A percentile compares a stretch with the other conserved stretches of the same genome.
Conservation (phyloP, 2,888 invertebrate genomes). For the Listrodromus nycthemerus region DNA sequence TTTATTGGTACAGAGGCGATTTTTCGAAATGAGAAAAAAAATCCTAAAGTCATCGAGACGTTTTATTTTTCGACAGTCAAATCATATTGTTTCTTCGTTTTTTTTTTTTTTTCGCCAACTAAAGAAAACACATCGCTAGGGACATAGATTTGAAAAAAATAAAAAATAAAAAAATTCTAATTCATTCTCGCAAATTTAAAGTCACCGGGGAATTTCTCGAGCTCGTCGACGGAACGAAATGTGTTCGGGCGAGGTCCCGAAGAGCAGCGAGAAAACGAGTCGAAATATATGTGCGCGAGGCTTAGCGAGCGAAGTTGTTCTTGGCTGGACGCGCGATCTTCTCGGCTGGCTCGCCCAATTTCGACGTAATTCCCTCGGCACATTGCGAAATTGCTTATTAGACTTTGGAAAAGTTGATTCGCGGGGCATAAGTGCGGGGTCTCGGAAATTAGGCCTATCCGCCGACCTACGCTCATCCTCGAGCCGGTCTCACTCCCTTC, state of each 20-base stretch:
- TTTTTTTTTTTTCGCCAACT: background rate
- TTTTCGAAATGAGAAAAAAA: too few relatives aligned
- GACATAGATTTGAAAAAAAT: background rate
- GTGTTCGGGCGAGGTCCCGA: background rate
- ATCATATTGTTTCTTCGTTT: background rate
- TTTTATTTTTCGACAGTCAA: background rate
- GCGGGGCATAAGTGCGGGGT: constrained; percentile 81
- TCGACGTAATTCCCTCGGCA: constrained; percentile 80
- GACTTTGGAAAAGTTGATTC: constrained; percentile 84
- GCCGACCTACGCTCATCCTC: constrained; percentile 75
- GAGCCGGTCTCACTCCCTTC: background rate
- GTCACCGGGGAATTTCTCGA: background rate
- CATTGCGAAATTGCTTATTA: constrained; percentile 83
- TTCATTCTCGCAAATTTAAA: background rate
- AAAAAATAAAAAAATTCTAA: background rate
- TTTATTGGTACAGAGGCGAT: too few relatives aligned
- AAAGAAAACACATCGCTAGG: background rate
- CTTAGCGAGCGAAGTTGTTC: constrained; percentile 25
- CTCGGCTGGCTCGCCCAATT: constrained; percentile 73
- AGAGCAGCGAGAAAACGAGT: constrained; percentile 57
- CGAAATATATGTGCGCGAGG: constrained; percentile 43
- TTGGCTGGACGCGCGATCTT: constrained; percentile 38
- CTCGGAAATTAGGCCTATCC: constrained; percentile 82
- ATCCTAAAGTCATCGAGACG: background rate
- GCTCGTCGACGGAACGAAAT: background rate